Conservation (phyloP, 2,113 vertebrate genomes). For the Phrynosoma platyrhinos region DNA sequence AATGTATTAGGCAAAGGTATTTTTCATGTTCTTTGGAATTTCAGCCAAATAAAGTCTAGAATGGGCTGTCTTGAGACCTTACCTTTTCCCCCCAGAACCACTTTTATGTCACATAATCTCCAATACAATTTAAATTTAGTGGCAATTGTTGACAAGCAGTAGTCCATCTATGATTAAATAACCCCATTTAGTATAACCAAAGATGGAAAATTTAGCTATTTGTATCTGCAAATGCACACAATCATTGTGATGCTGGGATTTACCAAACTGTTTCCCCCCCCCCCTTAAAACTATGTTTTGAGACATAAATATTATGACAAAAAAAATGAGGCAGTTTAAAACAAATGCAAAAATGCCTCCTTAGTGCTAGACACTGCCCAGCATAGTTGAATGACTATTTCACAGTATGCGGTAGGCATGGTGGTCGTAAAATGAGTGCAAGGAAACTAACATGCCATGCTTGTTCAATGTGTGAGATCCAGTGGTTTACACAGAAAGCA, state of each 20-base stretch:
- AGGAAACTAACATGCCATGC: conserved; percentile 23
- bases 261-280: neutral
- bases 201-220: neutral
- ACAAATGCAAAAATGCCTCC: neutral
- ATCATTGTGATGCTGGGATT: neutral
- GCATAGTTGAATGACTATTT: conserved; percentile 30
- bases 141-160: neutral
- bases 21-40: neutral
- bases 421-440: conserved; percentile 25
- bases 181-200: neutral
- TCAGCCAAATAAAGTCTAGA: neutral
- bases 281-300: neutral
- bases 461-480: neutral
- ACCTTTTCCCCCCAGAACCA: neutral
- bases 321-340: neutral
- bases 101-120: neutral
- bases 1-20: neutral
- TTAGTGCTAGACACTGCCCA: conserved; percentile 3
- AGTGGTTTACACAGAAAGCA: conserved; percentile 44
- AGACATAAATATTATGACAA: conserved; percentile 2
- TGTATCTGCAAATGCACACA: neutral
- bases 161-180: conserved; percentile 1
- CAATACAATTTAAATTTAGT: neutral
- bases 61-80: neutral
- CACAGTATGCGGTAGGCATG: neutral